Base-by-base conservation (phyloP, 53 echinoderm and acorn worm genomes). In the Echinometra lucunter region DNA sequence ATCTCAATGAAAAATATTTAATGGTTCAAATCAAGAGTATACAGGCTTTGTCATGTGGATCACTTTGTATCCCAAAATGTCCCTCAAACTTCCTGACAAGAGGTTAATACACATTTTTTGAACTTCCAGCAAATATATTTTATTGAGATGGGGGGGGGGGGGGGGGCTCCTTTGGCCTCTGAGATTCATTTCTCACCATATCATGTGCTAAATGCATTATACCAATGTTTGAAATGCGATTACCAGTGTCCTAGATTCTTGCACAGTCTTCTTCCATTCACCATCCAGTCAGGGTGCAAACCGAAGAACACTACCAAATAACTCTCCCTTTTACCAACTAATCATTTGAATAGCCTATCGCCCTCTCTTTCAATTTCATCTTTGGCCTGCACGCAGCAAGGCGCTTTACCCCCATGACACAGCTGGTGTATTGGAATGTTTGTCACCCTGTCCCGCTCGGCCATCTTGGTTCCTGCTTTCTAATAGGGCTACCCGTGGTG, bases 401-500 rank as follows among this genome's bases (percentile, higher is more conserved):
- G 4, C 85, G 49, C 49, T 85, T 85, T 85, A n/a, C 85, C 47
- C 85, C 85, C 27, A 49, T 85, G 85, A 85, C 85, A 85, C 85
- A 85, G 85, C 85, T 85, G 85, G 85, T 85, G 47, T 85, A 37
- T 47, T 28, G 85, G 85, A 85, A 85, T 85, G 85, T 85, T 85
- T 85, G 85, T 49, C 85, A 85, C 85, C 85, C 85, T 27, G 85
- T 85, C 85, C 85, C 28, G n/a, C 8, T 10, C 85, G 28, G 28
- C 85, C 85, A 85, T 85, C 85, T 85, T 85, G 49, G 85, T 85
- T 85, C 85, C 85, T 85, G 45, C 67, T 85, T 58, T 83, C 82
- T 95, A 95, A 95, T 95, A 91, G 95, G 92, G 92, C 95, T 92
- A 66, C 95, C 95, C 95, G 80, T 58, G 34, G 95, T 91, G 95